Base-by-base conservation (phyloP, 2,113 vertebrate species). In the Solea senegalensis region DNA sequence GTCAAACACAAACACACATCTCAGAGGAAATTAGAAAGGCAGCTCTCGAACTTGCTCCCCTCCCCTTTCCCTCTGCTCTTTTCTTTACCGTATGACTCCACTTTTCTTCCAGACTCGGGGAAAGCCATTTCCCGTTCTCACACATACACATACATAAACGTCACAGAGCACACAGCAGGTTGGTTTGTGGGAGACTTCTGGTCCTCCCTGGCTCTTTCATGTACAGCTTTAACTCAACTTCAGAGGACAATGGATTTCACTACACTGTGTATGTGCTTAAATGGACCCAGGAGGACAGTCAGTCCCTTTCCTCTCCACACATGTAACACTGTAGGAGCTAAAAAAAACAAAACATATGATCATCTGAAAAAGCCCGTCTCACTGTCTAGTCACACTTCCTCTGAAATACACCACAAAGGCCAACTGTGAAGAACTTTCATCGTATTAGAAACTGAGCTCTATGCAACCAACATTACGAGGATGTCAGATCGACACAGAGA, bases 41-140 rank as follows among this genome's bases (percentile, higher is more conserved):
- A 60, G 62, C 62, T 44, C 62, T 65, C 65, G 62, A 41, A 10
- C 44, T 41, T 8, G 53, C 53, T 41, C 55, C 56, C 76, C 46
- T 48, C 60, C 55, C 53, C 15, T 49, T 54, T 52, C 50, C 11
- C 60, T 46, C 21, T 21, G 51, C 54, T 72, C 53, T 56, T 65
- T 69, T 83, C 57, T 66, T 72, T 61, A 72, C 76, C 62, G 69
- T 69, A 43, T 72, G 74, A 84, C 65, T 81, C 28, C 14, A 71
- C 44, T 71, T 84, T 81, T 86, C 66, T 60, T 21, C 43, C 54
- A 52, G 59, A 54, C 65, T 12, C 2, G n/a, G 41, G 62, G 73
- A 78, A 60, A 75, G 61, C 70, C 65, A 65, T 81, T 90, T 88
- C 87, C 88, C 14, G 62, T 88, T 92, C 81, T 85, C 85, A 83